Conservation (phyloP, 1,140 invertebrate species). For the Ceratina calcarata region DNA sequence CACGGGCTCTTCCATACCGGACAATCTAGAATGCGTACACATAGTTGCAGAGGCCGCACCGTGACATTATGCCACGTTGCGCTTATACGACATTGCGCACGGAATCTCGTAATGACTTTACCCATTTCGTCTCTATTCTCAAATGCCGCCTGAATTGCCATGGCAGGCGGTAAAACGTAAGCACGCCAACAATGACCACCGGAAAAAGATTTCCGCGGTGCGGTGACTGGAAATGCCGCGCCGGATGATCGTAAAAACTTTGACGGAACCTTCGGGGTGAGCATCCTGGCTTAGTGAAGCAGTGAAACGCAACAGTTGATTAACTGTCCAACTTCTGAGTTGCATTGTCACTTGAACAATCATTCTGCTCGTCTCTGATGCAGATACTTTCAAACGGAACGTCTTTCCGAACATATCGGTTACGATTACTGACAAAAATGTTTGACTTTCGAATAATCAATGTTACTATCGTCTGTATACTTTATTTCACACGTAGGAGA, state of each 20-base stretch:
- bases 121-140: conserved; percentile 61
- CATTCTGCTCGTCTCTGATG: too few species aligned
- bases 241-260: neutral
- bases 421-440: too few species aligned
- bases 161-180: conserved; percentile 18
- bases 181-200: conserved; percentile 6
- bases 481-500: too few species aligned
- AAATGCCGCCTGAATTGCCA: conserved; percentile 42
- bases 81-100: conserved; percentile 40
- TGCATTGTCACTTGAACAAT: too few species aligned
- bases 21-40: conserved; percentile 58
- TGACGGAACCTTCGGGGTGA: neutral
- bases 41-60: conserved; percentile 42
- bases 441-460: too few species aligned
- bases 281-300: neutral
- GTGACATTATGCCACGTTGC: conserved; percentile 51
- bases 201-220: neutral
- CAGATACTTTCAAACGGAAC: too few species aligned
- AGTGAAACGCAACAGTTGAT: conserved; percentile 27
- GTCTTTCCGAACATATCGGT: too few species aligned
- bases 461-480: too few species aligned
- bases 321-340: neutral
- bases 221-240: neutral
- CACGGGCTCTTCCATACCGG: conserved; percentile 33
- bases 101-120: conserved; percentile 67